Percentiles rank a stretch among this genome's conserved stretches.
phyloP scores from a whole-genome alignment of 2,797 vertebrate genomes.

The Myioborus melanocephalus region DNA sequence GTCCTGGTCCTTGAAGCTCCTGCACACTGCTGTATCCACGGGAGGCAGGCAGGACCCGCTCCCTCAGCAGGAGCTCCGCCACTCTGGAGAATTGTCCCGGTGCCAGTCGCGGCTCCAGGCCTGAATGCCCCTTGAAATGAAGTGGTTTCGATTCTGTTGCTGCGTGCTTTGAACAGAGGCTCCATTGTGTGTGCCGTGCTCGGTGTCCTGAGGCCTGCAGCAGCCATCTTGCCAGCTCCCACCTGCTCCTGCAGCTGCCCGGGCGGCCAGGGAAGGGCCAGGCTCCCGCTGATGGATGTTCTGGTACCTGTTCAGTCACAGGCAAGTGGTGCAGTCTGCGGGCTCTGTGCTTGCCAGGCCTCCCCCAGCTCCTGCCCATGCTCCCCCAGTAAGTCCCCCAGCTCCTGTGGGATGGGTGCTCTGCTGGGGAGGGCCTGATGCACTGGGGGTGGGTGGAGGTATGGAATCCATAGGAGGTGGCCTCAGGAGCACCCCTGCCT shows the following conservation, averaged over 20 bases:
- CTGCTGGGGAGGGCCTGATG: neutral
- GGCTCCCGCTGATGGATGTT: neutral
- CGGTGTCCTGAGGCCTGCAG: neutral
- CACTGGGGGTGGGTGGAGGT: neutral
- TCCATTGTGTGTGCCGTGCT: neutral
- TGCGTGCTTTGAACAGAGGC: slow-evolving; percentile 14
- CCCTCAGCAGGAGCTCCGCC: neutral
- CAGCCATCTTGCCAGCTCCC: neutral
- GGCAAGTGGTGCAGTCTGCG: neutral
- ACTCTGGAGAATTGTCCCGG: neutral
- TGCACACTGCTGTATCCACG: accelerated
- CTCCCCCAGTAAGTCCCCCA: neutral
- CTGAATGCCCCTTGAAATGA: slow-evolving; percentile 38
- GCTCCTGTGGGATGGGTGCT: neutral
- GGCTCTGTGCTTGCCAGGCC: neutral
- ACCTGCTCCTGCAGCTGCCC: neutral
- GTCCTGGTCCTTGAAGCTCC: neutral
- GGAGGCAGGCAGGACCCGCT: neutral
- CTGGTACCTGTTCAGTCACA: neutral
- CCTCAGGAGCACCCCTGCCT: neutral
- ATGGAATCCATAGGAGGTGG: neutral
- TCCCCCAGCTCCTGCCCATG: neutral
- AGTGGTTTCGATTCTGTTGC: slow-evolving; percentile 33
- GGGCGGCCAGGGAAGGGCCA: neutral
- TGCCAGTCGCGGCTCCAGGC: neutral